Evolutionary conservation across 2,113 vertebrate genomes (phyloP).

Genomic region (Poeciliopsis retropinna): DNA sequence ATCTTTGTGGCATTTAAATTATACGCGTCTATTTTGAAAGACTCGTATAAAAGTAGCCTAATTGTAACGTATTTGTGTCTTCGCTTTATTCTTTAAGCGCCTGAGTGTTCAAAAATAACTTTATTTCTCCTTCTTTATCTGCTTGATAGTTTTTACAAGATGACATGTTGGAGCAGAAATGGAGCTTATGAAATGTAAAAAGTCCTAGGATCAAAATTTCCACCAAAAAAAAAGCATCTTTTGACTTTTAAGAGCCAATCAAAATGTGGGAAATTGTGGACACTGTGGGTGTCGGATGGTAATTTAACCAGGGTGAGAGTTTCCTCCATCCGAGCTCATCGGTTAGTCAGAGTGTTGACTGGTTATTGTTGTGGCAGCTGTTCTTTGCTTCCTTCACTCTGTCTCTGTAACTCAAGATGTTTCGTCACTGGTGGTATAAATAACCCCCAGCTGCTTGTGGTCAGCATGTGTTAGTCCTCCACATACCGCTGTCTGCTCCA

Average conservation of each 20-base stretch:
- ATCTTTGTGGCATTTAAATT: neutral
- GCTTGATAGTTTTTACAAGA: neutral
- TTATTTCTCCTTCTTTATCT: neutral
- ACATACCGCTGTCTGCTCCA: constrained; percentile 27
- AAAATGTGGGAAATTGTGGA: neutral
- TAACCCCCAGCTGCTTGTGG: constrained; percentile 71
- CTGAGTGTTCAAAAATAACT: too few relatives aligned
- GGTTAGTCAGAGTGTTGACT: neutral
- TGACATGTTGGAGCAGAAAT: neutral
- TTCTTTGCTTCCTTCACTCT: constrained; percentile 26
- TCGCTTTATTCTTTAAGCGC: too few relatives aligned
- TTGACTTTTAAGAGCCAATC: neutral
- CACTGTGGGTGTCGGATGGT: neutral
- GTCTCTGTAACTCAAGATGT: constrained; percentile 25
- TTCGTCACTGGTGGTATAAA: constrained; percentile 67
- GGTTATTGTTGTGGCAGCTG: constrained; percentile 57
- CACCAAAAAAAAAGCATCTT: too few relatives aligned
- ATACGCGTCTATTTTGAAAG: too few relatives aligned
- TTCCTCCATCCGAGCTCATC: constrained; percentile 14
- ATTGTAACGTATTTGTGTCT: too few relatives aligned
- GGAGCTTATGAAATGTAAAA: neutral
- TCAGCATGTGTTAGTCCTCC: constrained; percentile 53
- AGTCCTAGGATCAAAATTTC: neutral
- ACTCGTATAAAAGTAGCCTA: too few relatives aligned
- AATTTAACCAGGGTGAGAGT: constrained; percentile 1